Percentiles rank a stretch among this genome's conserved stretches.
These are phyloP conservation scores for Trematomus loennbergii DNA, from an alignment of 2,113 vertebrate species.

Conservation along the genomic window DNA sequence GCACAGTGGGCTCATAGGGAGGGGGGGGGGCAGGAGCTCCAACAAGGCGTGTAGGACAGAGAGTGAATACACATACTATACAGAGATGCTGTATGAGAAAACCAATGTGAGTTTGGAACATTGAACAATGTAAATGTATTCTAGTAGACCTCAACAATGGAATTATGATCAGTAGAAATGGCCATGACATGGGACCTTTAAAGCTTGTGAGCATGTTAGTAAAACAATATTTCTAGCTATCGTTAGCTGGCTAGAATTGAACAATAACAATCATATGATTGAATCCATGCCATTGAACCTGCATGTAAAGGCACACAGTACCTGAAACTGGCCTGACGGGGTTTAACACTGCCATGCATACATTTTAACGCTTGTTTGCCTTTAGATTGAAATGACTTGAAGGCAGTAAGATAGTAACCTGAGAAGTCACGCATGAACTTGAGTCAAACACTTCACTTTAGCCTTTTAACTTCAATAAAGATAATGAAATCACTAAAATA, in stretches of 20 bases:
- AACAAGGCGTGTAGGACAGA: too few species aligned
- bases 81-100: too few species aligned
- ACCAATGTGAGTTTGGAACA: too few species aligned
- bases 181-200: too few species aligned
- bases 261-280: background rate
- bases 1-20: too few species aligned
- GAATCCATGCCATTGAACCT: background rate
- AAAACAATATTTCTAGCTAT: too few species aligned
- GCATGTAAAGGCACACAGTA: background rate
- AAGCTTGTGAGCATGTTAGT: too few species aligned
- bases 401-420: slow-evolving; percentile 14
- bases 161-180: too few species aligned
- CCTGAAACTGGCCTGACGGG: background rate
- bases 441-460: background rate
- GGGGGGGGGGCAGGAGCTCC: too few species aligned
- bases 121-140: too few species aligned
- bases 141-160: too few species aligned
- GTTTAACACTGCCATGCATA: background rate
- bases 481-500: slow-evolving; percentile 21
- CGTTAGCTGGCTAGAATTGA: background rate
- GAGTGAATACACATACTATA: too few species aligned
- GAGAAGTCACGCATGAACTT: background rate
- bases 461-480: slow-evolving; percentile 27
- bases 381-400: background rate
- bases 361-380: background rate